Conservation (phyloP, 2,888 invertebrate species). For the Drosophila siamana region DNA sequence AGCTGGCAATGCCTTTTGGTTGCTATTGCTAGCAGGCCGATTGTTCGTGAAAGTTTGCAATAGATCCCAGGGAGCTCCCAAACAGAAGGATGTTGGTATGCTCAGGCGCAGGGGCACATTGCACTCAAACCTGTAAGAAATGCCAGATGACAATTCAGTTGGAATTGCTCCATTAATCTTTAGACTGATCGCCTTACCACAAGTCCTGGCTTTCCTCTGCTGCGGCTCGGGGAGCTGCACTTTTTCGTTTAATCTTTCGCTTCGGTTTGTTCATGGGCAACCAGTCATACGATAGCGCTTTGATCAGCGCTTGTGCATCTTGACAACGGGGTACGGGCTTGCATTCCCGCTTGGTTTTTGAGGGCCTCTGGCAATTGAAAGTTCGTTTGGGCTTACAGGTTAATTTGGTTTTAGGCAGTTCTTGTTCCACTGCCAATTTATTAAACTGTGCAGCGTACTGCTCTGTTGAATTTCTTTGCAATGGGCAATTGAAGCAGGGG, state of each 20-base stretch:
- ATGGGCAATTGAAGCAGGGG: not conserved
- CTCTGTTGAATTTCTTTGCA: not conserved
- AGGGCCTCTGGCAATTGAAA: not conserved
- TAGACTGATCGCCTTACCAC: slow-evolving; percentile 50
- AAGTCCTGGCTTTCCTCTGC: slow-evolving; percentile 24
- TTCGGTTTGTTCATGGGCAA: slow-evolving; percentile 21
- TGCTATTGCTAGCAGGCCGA: not conserved
- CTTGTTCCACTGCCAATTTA: not conserved
- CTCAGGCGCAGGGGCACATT: slow-evolving; percentile 62
- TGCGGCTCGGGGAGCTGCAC: not conserved
- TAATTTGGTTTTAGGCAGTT: not conserved
- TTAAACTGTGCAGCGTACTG: not conserved
- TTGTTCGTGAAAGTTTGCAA: not conserved
- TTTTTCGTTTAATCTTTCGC: not conserved
- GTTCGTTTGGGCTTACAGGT: not conserved
- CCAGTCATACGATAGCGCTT: not conserved
- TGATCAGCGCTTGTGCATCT: not conserved
- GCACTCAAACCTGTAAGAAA: slow-evolving; percentile 55
- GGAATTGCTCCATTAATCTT: not conserved
- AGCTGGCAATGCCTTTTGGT: not conserved
- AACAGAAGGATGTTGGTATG: slow-evolving; percentile 39
- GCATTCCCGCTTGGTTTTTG: not conserved
- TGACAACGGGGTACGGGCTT: not conserved
- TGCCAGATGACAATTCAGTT: not conserved
- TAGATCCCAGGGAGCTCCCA: slow-evolving; percentile 20